These are phyloP conservation scores for Thyatira batis DNA, from an alignment of 2,888 invertebrate genomes.

Conservation along the genomic window DNA sequence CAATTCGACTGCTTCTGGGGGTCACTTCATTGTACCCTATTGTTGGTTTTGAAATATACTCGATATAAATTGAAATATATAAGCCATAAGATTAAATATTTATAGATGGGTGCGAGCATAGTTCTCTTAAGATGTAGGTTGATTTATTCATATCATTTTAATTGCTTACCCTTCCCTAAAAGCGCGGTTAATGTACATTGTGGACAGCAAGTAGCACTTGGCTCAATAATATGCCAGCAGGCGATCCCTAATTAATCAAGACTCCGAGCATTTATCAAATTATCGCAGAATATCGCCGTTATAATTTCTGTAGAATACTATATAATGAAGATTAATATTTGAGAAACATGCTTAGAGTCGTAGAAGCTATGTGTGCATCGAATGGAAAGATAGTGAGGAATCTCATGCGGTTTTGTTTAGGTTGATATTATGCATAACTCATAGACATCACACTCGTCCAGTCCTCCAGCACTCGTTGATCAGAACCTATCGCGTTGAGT, in stretches of 20 bases:
- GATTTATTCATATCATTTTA: not conserved
- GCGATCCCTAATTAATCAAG: not conserved
- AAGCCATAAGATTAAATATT: slow-evolving; percentile 4
- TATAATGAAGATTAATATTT: too few relatives aligned
- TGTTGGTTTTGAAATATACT: slow-evolving; percentile 15
- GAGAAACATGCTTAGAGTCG: too few relatives aligned
- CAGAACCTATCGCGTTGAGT: too few relatives aligned
- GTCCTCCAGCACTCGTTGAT: too few relatives aligned
- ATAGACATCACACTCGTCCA: too few relatives aligned
- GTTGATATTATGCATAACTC: too few relatives aligned
- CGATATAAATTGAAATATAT: not conserved
- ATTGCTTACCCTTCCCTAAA: not conserved
- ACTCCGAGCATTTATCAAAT: not conserved
- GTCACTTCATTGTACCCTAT: slow-evolving; percentile 14
- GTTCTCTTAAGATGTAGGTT: not conserved
- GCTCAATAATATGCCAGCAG: too few relatives aligned
- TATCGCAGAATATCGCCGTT: not conserved
- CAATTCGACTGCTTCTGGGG: slow-evolving; percentile 30
- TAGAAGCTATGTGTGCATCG: too few relatives aligned
- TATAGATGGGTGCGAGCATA: not conserved
- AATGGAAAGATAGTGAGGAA: too few relatives aligned
- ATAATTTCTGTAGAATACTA: not conserved
- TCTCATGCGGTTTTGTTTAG: too few relatives aligned
- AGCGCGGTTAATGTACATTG: too few relatives aligned
- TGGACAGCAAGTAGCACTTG: too few relatives aligned